A percentile compares a stretch with the other conserved stretches of the same genome.
These are phyloP conservation scores for Thereva unica DNA, from an alignment of 2,888 invertebrate species.

Conservation along the genomic window DNA sequence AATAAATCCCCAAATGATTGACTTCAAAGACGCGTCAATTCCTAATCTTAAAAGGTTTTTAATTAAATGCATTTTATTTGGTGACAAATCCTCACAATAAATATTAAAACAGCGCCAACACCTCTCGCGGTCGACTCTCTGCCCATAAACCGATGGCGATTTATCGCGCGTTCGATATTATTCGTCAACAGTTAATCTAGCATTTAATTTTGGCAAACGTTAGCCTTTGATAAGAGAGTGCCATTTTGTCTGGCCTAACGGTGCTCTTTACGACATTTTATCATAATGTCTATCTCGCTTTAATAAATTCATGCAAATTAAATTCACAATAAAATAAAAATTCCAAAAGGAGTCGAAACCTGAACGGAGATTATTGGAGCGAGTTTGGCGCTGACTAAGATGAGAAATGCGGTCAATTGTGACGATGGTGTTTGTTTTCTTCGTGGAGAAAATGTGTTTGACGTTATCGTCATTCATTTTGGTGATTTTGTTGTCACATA, in stretches of 20 bases:
- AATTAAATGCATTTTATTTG: too few relatives aligned
- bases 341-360: neutral
- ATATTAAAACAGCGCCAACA: too few relatives aligned
- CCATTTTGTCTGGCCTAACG: slow-evolving; percentile 11
- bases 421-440: too few relatives aligned
- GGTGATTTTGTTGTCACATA: too few relatives aligned
- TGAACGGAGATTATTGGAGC: neutral
- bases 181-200: slow-evolving; percentile 11
- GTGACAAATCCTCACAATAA: too few relatives aligned
- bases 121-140: neutral
- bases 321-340: slow-evolving; percentile 21
- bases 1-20: too few relatives aligned
- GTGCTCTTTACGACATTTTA: slow-evolving; percentile 14
- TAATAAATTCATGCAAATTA: slow-evolving; percentile 29
- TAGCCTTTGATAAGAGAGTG: slow-evolving; percentile 8
- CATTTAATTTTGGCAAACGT: slow-evolving; percentile 6
- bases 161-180: neutral
- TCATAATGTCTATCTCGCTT: neutral
- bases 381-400: neutral
- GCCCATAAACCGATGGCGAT: slow-evolving; percentile 3
- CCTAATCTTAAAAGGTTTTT: too few relatives aligned
- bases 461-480: too few relatives aligned
- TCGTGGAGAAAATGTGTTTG: too few relatives aligned
- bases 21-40: too few relatives aligned
- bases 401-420: too few relatives aligned